These are phyloP conservation scores for Apolygus lucorum DNA, from an alignment of 1,140 invertebrate species.

Conservation along the genomic window DNA sequence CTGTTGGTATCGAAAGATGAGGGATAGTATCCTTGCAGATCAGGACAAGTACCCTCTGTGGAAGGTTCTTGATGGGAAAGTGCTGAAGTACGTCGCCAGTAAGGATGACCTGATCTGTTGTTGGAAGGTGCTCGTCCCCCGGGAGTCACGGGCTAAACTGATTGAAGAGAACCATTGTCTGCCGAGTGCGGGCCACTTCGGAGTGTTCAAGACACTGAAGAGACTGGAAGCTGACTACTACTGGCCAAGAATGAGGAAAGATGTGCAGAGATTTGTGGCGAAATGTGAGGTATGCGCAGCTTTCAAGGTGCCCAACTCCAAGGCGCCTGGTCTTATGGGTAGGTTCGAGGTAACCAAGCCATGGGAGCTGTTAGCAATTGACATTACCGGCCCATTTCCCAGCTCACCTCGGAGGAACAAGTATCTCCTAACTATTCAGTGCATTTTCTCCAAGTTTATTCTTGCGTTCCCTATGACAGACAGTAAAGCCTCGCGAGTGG, in stretches of 20 bases:
- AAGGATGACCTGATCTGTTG: too few relatives aligned
- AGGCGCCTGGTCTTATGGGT: slow-evolving; percentile 5
- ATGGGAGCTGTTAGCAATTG: slow-evolving; percentile 34
- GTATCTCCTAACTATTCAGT: slow-evolving; percentile 23
- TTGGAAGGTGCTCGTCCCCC: slow-evolving; percentile 36
- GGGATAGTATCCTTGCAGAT: background rate
- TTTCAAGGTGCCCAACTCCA: slow-evolving; percentile 22
- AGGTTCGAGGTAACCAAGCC: background rate
- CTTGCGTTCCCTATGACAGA: too few relatives aligned
- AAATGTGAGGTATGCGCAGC: slow-evolving; percentile 31
- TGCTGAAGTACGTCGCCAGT: background rate
- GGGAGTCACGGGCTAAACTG: slow-evolving; percentile 27
- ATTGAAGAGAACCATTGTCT: slow-evolving; percentile 32
- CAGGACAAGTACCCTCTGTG: background rate
- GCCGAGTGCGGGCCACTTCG: slow-evolving; percentile 37
- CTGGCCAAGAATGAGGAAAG: slow-evolving; percentile 24
- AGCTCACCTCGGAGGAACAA: slow-evolving; percentile 30
- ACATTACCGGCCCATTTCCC: slow-evolving; percentile 41
- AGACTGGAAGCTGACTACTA: slow-evolving; percentile 27
- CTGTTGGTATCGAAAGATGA: background rate
- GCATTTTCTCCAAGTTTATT: too few relatives aligned
- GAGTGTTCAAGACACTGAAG: slow-evolving; percentile 37
- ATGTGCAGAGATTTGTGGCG: slow-evolving; percentile 24
- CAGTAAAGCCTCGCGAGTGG: too few relatives aligned
- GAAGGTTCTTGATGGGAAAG: background rate